Evolutionary conservation across 2,797 vertebrate genomes (phyloP).

Genomic region (Spinus pinus): DNA sequence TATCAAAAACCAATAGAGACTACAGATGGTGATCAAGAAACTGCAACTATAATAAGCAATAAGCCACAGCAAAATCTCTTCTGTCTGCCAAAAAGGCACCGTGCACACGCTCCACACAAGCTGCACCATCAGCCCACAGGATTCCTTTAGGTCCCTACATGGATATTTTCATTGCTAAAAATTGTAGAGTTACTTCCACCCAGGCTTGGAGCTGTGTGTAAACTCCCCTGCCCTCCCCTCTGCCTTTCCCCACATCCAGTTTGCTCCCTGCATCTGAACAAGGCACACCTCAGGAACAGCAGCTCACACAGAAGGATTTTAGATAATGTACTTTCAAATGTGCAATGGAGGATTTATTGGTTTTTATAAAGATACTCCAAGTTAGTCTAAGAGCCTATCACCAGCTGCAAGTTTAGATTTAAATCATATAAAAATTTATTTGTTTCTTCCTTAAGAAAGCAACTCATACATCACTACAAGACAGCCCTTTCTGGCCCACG

Average conservation of each 20-base stretch:
- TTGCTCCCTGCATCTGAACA: background rate
- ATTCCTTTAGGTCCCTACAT: conserved; percentile 67
- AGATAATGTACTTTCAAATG: background rate
- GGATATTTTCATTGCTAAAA: conserved; percentile 60
- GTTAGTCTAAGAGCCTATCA: background rate
- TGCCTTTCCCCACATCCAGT: conserved; percentile 5
- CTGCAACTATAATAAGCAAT: background rate
- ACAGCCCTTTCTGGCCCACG: background rate
- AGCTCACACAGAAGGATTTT: background rate
- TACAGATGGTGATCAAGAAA: conserved; percentile 35
- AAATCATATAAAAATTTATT: background rate
- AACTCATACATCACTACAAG: background rate
- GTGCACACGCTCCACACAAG: background rate
- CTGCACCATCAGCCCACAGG: conserved; percentile 66
- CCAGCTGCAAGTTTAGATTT: background rate
- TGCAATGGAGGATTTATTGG: background rate
- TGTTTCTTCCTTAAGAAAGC: background rate
- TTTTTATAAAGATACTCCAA: background rate
- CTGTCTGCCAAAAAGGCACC: background rate
- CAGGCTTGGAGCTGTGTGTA: background rate
- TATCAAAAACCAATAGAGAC: conserved; percentile 23
- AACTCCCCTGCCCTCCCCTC: background rate
- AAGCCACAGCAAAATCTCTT: background rate
- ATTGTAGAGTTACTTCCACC: conserved; percentile 28
- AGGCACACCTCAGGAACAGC: background rate